Percentiles rank a stretch among this genome's conserved stretches.
Conservation (phyloP, 2,888 invertebrate genomes). For the Nephrotoma guestfalica region DNA sequence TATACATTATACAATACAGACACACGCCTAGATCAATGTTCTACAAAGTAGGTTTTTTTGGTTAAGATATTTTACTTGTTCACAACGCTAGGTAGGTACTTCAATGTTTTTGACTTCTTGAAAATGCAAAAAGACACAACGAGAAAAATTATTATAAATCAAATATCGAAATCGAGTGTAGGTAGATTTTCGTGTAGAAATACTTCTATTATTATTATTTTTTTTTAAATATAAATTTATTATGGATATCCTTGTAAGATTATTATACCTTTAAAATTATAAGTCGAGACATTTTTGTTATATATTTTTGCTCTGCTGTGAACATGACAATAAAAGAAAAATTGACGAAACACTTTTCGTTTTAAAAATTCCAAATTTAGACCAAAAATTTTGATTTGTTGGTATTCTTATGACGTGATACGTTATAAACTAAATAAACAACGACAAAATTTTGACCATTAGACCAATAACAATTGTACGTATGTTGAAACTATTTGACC, state of each 20-base stretch:
- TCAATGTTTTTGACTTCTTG: neutral
- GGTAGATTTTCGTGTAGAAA: neutral
- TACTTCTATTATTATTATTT: neutral
- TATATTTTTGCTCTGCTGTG: neutral
- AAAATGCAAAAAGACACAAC: neutral
- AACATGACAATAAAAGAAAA: neutral
- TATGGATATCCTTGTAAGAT: neutral
- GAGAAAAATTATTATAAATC: neutral
- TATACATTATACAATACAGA: neutral
- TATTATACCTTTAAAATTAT: neutral
- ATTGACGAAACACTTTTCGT: neutral
- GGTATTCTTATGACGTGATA: neutral
- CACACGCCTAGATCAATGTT: neutral
- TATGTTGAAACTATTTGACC: neutral
- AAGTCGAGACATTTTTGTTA: neutral
- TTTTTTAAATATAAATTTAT: neutral
- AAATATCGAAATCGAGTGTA: neutral
- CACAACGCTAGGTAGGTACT: neutral
- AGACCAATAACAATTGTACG: neutral
- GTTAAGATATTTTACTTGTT: neutral
- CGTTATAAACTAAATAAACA: neutral
- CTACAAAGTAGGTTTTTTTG: neutral
- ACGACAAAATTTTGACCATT: neutral
- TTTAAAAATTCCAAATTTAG: neutral
- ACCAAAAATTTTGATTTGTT: neutral